Evolutionary conservation across 2,888 invertebrate genomes (phyloP), one percentile per base, ranked within the genome.

Genomic region (Diarsia rubi): DNA sequence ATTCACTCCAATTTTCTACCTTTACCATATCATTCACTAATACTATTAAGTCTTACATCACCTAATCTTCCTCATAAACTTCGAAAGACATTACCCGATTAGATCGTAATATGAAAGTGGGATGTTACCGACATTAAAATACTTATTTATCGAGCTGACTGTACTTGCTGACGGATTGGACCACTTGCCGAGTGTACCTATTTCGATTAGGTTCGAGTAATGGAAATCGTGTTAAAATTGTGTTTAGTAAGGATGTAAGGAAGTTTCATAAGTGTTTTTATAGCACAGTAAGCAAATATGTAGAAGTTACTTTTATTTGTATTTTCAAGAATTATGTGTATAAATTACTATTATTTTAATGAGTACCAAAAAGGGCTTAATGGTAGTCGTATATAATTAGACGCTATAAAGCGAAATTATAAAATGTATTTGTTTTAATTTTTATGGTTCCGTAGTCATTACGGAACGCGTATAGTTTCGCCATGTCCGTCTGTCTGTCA

Each of bases 51-150:
- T n/a, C 44, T 69, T 75, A 84, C 85, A 59, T 78, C 67, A 73
- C 69, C 14, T 73, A 81, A 86, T 86, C 84, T 71, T 49, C 1
- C 44, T 66, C 79, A 75, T 82, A 86, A 86, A 88, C 54, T 76
- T 57, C 21, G 52, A n/a, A 60, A 71, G 74, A 78, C 82, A 84
- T 86, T 83, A 83, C 70, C 37, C 59, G 86, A 88, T 87, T 80
- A 83, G 86, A 79, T 82, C 63, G 73, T 77, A 70, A 49, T 71
- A 75, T 64, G 78, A 82, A 83, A 75, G 75, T 66, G 74, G 73
- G 59, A 78, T 82, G 80, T 84, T 76, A 62, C 79, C 65, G 60
- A 75, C 75, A 75, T 76, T 85, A 77, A 76, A 79, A 82, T 75
- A 80, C 73, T 79, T 80, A 81, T 81, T 83, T 83, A 80, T 83